Percentiles rank a stretch among this genome's conserved stretches.
These are phyloP conservation scores for Stenchaetothrips biformis DNA, from an alignment of 2,888 invertebrate species.

Conservation along the genomic window DNA sequence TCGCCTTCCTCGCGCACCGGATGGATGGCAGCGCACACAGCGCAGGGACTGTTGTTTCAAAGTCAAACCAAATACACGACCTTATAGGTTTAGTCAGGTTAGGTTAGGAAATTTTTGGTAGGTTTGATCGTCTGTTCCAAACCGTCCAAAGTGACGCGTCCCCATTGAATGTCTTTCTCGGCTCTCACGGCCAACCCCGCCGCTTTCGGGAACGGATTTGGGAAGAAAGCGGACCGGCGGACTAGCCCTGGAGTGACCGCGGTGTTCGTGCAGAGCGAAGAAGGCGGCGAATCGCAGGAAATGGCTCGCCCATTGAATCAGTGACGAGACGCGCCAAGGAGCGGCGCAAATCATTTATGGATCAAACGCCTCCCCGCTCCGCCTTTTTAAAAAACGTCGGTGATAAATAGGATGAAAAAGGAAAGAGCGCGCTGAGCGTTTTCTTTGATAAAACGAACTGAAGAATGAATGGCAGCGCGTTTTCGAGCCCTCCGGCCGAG, in stretches of 20 bases:
- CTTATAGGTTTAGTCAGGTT: no score
- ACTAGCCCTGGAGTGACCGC: background rate
- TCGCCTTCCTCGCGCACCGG: no score
- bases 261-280: background rate
- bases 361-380: background rate
- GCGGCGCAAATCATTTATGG: constrained; percentile 2
- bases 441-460: no score
- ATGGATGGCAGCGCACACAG: no score
- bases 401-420: background rate
- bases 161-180: no score
- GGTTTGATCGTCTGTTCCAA: no score
- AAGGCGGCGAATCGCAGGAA: constrained; percentile 4
- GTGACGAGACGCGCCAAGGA: constrained; percentile 4
- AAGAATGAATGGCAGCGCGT: background rate
- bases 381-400: constrained; percentile 4
- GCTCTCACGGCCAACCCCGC: background rate
- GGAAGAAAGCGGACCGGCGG: background rate
- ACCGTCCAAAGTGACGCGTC: no score
- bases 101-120: no score
- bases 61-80: no score
- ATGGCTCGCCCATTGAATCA: constrained; percentile 1
- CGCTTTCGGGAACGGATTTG: background rate
- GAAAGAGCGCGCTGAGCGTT: no score
- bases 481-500: background rate
- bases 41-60: no score